Evolutionary conservation across 2,797 vertebrate genomes (phyloP).

Genomic region (Orientallactaga sibirica): DNA sequence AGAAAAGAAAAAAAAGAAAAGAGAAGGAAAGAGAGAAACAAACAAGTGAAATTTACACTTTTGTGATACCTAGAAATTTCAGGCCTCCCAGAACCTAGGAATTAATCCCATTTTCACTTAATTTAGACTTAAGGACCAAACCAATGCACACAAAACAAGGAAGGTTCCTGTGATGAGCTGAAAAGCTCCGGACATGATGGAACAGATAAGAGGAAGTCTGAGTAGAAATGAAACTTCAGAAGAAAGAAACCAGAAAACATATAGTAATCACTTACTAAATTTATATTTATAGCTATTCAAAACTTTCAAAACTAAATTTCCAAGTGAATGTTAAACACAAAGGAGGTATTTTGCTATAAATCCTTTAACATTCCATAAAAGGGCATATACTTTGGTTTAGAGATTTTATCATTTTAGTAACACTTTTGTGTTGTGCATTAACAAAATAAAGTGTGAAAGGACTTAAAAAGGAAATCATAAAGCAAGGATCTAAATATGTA

Average conservation of each 20-base stretch:
- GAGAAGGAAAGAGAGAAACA: no score
- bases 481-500: not conserved
- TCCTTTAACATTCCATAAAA: not conserved
- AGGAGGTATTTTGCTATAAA: not conserved
- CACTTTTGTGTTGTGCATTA: not conserved
- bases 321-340: constrained; percentile 4
- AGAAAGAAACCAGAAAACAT: constrained; percentile 56
- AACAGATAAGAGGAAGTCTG: constrained; percentile 75
- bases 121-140: not conserved
- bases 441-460: not conserved
- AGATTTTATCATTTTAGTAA: not conserved
- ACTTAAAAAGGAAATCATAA: constrained; percentile 5
- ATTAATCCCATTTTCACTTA: not conserved
- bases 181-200: not conserved
- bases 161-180: not conserved
- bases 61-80: not conserved
- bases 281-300: constrained; percentile 54
- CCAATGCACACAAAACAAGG: not conserved
- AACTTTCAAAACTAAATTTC: not conserved
- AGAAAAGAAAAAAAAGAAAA: no score
- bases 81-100: not conserved
- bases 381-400: not conserved
- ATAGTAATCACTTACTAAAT: constrained; percentile 39
- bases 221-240: constrained; percentile 81
- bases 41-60: not conserved